Conservation (phyloP, 1,140 invertebrate species). For the Heliconius hewitsoni region DNA sequence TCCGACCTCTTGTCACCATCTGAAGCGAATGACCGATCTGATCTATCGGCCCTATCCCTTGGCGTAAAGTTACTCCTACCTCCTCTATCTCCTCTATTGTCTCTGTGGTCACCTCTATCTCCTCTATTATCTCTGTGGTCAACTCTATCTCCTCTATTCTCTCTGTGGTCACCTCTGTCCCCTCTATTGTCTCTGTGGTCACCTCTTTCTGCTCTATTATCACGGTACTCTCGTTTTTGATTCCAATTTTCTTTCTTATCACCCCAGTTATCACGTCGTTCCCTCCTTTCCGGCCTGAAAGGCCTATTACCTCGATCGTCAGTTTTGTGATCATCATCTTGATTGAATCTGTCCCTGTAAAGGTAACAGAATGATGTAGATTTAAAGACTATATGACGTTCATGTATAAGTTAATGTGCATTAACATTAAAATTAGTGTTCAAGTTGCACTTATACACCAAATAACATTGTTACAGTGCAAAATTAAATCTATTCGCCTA, state of each 20-base stretch:
- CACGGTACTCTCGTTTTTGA: slow-evolving; percentile 53
- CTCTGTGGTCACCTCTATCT: no score
- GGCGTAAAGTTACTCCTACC: slow-evolving; percentile 64
- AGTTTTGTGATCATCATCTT: slow-evolving; percentile 52
- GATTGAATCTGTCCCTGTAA: slow-evolving; percentile 61
- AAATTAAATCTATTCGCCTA: not conserved
- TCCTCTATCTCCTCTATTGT: no score
- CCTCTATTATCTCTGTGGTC: no score
- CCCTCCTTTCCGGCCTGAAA: slow-evolving; percentile 47
- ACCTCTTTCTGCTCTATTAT: slow-evolving; percentile 24
- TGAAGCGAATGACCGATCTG: slow-evolving; percentile 51
- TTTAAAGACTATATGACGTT: not conserved
- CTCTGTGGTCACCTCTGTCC: no score
- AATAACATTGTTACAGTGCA: not conserved
- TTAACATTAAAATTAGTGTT: not conserved
- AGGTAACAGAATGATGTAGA: slow-evolving; percentile 20
- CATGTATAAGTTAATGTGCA: not conserved
- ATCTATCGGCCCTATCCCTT: slow-evolving; percentile 52
- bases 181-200: slow-evolving; percentile 2
- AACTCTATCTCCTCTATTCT: no score
- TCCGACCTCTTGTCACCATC: slow-evolving; percentile 64
- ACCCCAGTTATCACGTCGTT: slow-evolving; percentile 57
- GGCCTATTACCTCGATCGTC: slow-evolving; percentile 52
- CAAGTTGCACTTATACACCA: not conserved
- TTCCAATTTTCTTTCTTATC: slow-evolving; percentile 65